A percentile compares a stretch with the other conserved stretches of the same genome.
These are phyloP conservation scores for Polymixis lichenea DNA, from an alignment of 2,888 invertebrate species.

Conservation along the genomic window DNA sequence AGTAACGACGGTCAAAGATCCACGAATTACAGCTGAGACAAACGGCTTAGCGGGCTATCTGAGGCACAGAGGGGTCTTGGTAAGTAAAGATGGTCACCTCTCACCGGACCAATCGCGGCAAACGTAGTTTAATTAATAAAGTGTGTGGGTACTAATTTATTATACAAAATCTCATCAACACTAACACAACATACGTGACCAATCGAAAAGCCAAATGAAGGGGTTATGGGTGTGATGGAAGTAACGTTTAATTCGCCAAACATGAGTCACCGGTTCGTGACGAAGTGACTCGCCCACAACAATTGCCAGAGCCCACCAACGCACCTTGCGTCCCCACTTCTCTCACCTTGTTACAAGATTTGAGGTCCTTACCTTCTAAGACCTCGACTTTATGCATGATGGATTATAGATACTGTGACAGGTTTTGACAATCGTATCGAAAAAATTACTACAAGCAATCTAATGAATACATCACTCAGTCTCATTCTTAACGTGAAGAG, in stretches of 20 bases:
- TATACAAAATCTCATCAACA: constrained; percentile 39
- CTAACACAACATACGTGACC: constrained; percentile 38
- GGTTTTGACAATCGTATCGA: constrained; percentile 51
- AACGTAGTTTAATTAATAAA: no score
- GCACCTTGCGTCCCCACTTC: constrained; percentile 69
- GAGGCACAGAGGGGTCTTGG: no score
- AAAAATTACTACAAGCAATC: constrained; percentile 9
- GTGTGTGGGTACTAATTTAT: neutral
- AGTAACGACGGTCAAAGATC: no score
- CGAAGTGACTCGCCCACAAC: constrained; percentile 67
- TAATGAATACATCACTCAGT: constrained; percentile 1
- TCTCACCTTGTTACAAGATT: constrained; percentile 73
- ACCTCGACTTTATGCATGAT: constrained; percentile 73
- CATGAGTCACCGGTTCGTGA: constrained; percentile 67
- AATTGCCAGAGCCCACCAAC: constrained; percentile 67
- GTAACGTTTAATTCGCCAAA: constrained; percentile 62
- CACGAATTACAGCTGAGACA: no score
- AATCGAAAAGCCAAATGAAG: constrained; percentile 39
- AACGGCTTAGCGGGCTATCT: no score
- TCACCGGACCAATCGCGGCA: no score
- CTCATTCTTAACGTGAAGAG: constrained; percentile 16
- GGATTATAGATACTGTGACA: constrained; percentile 58
- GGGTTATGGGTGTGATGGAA: constrained; percentile 62
- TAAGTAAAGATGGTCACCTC: no score
- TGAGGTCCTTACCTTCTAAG: constrained; percentile 74